These are phyloP conservation scores for Phenacoccus solenopsis DNA, from an alignment of 1,140 invertebrate genomes.

Conservation along the genomic window DNA sequence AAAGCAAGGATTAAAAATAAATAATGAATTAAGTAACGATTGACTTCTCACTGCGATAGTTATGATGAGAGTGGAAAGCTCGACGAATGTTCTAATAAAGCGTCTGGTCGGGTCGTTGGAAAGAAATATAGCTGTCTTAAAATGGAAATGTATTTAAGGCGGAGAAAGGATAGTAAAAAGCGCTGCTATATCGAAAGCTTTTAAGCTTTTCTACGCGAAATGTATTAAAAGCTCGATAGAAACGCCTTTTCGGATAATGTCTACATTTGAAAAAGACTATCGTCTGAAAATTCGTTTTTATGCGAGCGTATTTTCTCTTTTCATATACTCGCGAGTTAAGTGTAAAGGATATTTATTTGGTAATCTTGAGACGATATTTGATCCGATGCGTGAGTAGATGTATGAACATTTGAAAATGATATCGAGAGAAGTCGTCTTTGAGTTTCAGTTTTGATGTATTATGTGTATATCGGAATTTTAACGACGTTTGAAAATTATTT, in stretches of 20 bases:
- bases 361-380: not conserved
- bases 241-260: conserved; percentile 10
- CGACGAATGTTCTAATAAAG: too few species aligned
- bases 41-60: too few species aligned
- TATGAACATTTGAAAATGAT: too few species aligned
- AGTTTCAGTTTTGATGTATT: too few species aligned
- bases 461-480: not conserved
- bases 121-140: not conserved
- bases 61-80: too few species aligned
- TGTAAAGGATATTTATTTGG: not conserved
- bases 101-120: not conserved
- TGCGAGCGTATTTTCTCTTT: not conserved
- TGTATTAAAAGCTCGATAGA: conserved; percentile 10
- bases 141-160: not conserved
- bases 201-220: not conserved
- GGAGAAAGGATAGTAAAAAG: not conserved
- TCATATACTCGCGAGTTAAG: too few species aligned
- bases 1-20: too few species aligned
- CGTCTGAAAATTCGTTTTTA: not conserved
- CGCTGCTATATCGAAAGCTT: too few species aligned
- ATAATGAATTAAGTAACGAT: too few species aligned
- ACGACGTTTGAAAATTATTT: conserved; percentile 26
- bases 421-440: not conserved
- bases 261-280: conserved; percentile 9
- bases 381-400: not conserved